Percentiles rank a stretch among this genome's conserved stretches.
phyloP scores from a whole-genome alignment of 2,113 vertebrate species.

The Catharus fuscescens region DNA sequence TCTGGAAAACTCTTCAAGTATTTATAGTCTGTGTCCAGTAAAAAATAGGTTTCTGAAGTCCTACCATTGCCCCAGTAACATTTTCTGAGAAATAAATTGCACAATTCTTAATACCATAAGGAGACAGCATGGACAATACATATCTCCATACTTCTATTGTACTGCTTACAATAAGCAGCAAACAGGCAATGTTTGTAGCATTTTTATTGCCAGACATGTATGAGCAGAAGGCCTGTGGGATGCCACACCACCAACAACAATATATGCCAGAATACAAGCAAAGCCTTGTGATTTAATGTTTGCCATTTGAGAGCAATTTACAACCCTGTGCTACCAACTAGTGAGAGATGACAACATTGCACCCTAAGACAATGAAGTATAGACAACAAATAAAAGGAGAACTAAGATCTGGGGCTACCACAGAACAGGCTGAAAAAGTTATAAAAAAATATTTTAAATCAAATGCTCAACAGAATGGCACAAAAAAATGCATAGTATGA shows the following conservation, averaged over 20 bases:
- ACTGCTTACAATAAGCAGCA: not conserved
- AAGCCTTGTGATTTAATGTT: not conserved
- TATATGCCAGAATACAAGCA: not conserved
- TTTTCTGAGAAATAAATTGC: not conserved
- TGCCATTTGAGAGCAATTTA: not conserved
- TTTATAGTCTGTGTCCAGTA: not conserved
- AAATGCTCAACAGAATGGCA: not conserved
- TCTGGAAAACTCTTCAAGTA: conserved; percentile 6
- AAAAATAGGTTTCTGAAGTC: not conserved
- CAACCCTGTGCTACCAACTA: not conserved
- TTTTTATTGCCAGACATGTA: not conserved
- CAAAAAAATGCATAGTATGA: not conserved
- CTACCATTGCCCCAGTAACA: not conserved
- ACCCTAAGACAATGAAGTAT: not conserved
- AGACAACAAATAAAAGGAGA: not conserved
- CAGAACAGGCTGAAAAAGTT: not conserved
- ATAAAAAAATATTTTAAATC: not conserved
- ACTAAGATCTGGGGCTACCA: not conserved
- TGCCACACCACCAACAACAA: not conserved
- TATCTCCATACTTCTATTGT: not conserved
- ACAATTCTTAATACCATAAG: not conserved
- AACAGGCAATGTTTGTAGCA: not conserved
- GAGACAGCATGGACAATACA: accelerated
- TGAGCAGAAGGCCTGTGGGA: not conserved
- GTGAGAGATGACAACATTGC: not conserved